Percentiles rank a stretch among this genome's conserved stretches.
phyloP scores from a whole-genome alignment of 2,797 vertebrate species.

The Chaunax sp. region DNA sequence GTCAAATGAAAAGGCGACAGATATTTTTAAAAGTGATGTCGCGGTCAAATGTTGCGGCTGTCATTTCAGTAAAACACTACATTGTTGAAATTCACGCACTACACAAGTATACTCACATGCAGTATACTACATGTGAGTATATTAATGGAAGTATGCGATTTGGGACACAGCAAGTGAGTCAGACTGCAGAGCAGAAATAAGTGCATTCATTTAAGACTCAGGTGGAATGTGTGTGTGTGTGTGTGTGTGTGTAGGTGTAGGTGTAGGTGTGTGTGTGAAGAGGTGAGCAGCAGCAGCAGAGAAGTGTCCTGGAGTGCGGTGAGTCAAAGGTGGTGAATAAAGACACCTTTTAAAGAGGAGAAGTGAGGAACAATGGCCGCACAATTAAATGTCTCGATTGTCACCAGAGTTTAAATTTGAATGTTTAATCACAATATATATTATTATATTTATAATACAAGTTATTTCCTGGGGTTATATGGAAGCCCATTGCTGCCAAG shows the following conservation, averaged over 20 bases:
- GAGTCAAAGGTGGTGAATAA: neutral
- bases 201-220: constrained; percentile 8
- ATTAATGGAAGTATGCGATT: no score
- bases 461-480: neutral
- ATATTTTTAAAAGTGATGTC: no score
- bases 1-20: no score
- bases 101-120: no score
- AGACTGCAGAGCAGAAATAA: constrained; percentile 33
- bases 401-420: neutral
- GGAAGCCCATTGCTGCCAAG: neutral
- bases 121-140: no score
- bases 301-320: constrained; percentile 18
- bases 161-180: constrained; percentile 55
- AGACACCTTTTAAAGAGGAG: constrained; percentile 17
- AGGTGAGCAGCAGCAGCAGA: constrained; percentile 17
- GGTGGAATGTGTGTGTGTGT: constrained; percentile 27
- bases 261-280: constrained; percentile 13
- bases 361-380: constrained; percentile 32
- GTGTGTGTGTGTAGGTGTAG: constrained; percentile 11
- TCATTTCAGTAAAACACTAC: no score
- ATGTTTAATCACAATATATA: constrained; percentile 7
- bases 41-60: no score
- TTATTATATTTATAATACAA: no score
- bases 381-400: constrained; percentile 21
- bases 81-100: no score